These are phyloP conservation scores for Oscheius sp. DNA, from an alignment of 2,888 invertebrate species.

Conservation along the genomic window DNA sequence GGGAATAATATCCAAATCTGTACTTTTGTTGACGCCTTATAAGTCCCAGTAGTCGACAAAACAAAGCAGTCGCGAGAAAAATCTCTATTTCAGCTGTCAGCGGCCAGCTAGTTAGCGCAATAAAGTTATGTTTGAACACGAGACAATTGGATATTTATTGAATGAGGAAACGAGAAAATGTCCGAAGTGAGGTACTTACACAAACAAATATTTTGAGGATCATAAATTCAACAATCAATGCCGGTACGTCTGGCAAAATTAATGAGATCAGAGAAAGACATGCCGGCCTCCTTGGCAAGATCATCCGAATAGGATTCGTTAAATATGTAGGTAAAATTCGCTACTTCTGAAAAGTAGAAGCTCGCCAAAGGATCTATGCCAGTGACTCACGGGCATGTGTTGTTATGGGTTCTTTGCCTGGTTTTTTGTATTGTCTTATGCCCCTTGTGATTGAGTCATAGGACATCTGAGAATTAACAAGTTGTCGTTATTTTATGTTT, in stretches of 20 bases:
- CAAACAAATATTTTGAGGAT: no score
- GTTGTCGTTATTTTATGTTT: background rate
- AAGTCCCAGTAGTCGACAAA: no score
- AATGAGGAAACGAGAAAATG: background rate
- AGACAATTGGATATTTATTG: no score
- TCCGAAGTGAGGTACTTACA: background rate
- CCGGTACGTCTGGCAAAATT: background rate
- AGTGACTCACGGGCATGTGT: constrained; percentile 8
- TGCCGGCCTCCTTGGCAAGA: constrained; percentile 12
- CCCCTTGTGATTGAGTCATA: constrained; percentile 26
- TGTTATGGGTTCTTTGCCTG: constrained; percentile 2
- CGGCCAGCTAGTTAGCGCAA: no score
- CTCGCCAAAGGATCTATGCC: background rate
- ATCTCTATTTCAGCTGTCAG: no score
- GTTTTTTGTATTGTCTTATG: constrained; percentile 19
- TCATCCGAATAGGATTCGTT: constrained; percentile 16
- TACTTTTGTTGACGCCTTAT: no score
- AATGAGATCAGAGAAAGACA: constrained; percentile 8
- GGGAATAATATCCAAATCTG: no score
- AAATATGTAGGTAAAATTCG: constrained; percentile 27
- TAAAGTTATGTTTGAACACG: no score
- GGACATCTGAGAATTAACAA: constrained; percentile 9
- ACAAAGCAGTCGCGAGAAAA: no score
- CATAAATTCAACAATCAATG: background rate
- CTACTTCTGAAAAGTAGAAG: constrained; percentile 17